Conservation (phyloP, 2,888 invertebrate genomes). For the Monochamus alternatus region DNA sequence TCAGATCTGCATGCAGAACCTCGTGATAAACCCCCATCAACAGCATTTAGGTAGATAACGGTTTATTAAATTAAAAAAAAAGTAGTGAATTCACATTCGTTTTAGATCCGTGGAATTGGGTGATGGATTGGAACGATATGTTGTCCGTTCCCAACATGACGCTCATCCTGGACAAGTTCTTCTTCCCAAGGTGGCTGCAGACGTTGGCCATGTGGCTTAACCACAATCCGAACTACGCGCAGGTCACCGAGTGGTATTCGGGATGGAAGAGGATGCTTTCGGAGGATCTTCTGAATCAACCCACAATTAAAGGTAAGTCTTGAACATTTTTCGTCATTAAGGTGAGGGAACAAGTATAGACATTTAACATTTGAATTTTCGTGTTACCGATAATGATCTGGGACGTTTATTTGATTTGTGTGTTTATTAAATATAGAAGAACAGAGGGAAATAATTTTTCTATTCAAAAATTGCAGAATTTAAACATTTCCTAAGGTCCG, state of each 20-base stretch:
- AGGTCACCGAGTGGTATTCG: constrained; percentile 91
- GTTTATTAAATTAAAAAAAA: neutral
- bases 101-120: constrained; percentile 95
- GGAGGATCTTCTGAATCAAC: constrained; percentile 73
- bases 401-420: too few species aligned
- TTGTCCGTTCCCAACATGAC: constrained; percentile 85
- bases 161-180: constrained; percentile 86
- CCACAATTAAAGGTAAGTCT: constrained; percentile 70
- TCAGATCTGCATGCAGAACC: constrained; percentile 78
- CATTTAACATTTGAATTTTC: too few species aligned
- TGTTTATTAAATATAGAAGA: too few species aligned
- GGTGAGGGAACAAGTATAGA: neutral
- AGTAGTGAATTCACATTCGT: neutral
- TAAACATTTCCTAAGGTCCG: too few species aligned
- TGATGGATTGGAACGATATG: constrained; percentile 94
- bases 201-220: constrained; percentile 92
- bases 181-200: constrained; percentile 95
- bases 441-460: too few species aligned
- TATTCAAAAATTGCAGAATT: too few species aligned
- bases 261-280: constrained; percentile 77
- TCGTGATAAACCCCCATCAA: constrained; percentile 82
- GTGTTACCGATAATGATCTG: too few species aligned
- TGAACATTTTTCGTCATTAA: neutral
- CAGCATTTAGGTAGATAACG: constrained; percentile 77
- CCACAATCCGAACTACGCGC: constrained; percentile 90